Percentiles rank a stretch among this genome's conserved stretches.
Conservation (phyloP, 2,113 vertebrate genomes). For the Cynocephalus volans region DNA sequence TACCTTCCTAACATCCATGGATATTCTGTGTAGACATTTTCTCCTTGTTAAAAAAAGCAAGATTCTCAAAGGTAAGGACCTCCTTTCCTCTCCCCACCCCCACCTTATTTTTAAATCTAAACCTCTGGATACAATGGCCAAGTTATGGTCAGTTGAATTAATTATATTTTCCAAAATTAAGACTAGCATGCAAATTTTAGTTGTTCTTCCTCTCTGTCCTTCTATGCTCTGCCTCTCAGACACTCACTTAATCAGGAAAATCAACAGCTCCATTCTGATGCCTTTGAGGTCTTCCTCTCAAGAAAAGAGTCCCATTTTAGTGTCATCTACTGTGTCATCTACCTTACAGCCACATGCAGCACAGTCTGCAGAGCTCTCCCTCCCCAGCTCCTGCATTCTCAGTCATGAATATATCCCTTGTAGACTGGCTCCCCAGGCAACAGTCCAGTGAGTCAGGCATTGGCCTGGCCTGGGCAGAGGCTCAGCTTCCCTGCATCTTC, state of each 20-base stretch:
- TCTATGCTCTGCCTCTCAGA: not conserved
- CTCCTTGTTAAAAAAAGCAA: not conserved
- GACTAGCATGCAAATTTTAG: not conserved
- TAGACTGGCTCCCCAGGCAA: not conserved
- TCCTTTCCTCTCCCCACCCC: not conserved
- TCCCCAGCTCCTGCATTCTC: not conserved
- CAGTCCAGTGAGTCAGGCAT: not conserved
- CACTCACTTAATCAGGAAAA: constrained; percentile 42
- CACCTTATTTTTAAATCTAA: not conserved
- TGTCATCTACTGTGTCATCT: not conserved
- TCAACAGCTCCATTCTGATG: not conserved
- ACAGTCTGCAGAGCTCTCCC: not conserved
- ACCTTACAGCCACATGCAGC: not conserved
- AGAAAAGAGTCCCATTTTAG: not conserved
- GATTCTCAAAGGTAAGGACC: not conserved
- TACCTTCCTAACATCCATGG: not conserved
- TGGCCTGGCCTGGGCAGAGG: not conserved
- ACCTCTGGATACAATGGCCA: not conserved
- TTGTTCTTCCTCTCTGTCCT: not conserved
- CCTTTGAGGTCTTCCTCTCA: not conserved
- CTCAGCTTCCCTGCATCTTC: not conserved
- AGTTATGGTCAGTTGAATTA: not conserved
- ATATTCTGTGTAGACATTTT: not conserved
- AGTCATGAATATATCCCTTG: not conserved
- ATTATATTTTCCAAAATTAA: constrained; percentile 12